A percentile compares a stretch with the other conserved stretches of the same genome.
These are phyloP conservation scores for Pterostichus niger DNA, from an alignment of 2,888 invertebrate species.

Conservation along the genomic window DNA sequence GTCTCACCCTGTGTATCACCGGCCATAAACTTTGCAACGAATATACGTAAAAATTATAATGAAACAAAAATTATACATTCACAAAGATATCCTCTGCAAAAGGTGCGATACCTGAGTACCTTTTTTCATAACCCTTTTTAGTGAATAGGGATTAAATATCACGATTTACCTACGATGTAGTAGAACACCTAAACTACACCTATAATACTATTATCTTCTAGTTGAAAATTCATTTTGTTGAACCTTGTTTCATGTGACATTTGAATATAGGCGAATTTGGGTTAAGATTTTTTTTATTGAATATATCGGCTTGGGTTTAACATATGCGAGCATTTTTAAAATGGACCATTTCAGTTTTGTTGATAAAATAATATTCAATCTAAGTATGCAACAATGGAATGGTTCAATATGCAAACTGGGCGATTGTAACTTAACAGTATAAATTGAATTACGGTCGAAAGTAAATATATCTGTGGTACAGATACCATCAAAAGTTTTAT, in stretches of 20 bases:
- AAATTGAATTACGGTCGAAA: slow-evolving; percentile 34
- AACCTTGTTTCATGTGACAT: slow-evolving; percentile 41
- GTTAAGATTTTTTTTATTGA: slow-evolving; percentile 65
- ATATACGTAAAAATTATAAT: slow-evolving; percentile 36
- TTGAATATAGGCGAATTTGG: slow-evolving; percentile 64
- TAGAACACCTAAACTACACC: not conserved
- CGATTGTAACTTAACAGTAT: slow-evolving; percentile 23
- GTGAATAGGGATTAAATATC: slow-evolving; percentile 59
- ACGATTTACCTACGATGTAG: slow-evolving; percentile 52
- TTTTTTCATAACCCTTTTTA: slow-evolving; percentile 61
- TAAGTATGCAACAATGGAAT: not conserved
- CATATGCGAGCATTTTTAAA: slow-evolving; percentile 41
- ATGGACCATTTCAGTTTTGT: slow-evolving; percentile 38
- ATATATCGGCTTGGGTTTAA: slow-evolving; percentile 61
- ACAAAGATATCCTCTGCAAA: slow-evolving; percentile 33
- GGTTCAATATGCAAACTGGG: not conserved
- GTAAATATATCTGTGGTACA: slow-evolving; percentile 49
- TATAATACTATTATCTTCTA: not conserved
- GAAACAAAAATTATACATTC: slow-evolving; percentile 65
- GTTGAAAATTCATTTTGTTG: slow-evolving; percentile 33
- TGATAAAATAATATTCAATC: not conserved
- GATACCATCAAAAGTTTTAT: slow-evolving; percentile 46
- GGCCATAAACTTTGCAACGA: slow-evolving; percentile 26
- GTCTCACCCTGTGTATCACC: slow-evolving; percentile 11
- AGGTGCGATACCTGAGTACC: slow-evolving; percentile 59